Evolutionary conservation across 2,888 invertebrate genomes (phyloP).

Genomic region (Gryllus longicercus): DNA sequence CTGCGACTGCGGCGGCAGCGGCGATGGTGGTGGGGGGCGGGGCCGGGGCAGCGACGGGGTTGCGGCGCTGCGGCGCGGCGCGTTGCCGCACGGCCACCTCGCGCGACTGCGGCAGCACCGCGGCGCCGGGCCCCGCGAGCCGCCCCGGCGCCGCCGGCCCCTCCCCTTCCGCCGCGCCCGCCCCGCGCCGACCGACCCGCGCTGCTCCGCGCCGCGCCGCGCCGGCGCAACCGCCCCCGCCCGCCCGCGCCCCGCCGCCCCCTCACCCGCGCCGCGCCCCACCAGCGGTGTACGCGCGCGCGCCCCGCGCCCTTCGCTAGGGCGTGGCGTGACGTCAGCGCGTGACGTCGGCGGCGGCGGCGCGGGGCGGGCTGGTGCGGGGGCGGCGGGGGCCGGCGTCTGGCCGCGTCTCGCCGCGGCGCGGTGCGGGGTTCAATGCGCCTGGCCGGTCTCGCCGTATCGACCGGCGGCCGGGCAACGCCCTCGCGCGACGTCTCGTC

Average conservation of each 20-base stretch:
- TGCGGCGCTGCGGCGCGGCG: too few relatives aligned
- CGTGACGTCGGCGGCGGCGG: background rate
- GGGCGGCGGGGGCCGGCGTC: background rate
- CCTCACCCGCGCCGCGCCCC: background rate
- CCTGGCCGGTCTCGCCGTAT: constrained; percentile 49
- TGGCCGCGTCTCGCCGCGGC: constrained; percentile 21
- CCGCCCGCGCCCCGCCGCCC: background rate
- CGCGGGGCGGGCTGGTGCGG: background rate
- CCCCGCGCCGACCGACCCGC: background rate
- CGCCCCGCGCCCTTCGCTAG: background rate
- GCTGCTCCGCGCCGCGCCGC: background rate
- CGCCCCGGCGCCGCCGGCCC: background rate
- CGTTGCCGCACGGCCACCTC: too few relatives aligned
- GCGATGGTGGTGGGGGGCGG: too few relatives aligned
- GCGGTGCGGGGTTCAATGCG: constrained; percentile 36
- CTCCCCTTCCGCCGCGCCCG: background rate
- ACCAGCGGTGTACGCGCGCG: background rate
- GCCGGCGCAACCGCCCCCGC: background rate
- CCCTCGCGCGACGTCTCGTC: background rate
- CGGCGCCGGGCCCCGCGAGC: background rate
- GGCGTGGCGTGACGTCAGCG: constrained; percentile 4
- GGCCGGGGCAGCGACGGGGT: too few relatives aligned
- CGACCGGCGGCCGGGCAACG: constrained; percentile 42
- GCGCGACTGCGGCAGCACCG: too few relatives aligned
- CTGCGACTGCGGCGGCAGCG: too few relatives aligned